Evolutionary conservation across 2,113 vertebrate species (phyloP), one percentile per base, ranked within the genome.

Genomic region (Leiothrix lutea): DNA sequence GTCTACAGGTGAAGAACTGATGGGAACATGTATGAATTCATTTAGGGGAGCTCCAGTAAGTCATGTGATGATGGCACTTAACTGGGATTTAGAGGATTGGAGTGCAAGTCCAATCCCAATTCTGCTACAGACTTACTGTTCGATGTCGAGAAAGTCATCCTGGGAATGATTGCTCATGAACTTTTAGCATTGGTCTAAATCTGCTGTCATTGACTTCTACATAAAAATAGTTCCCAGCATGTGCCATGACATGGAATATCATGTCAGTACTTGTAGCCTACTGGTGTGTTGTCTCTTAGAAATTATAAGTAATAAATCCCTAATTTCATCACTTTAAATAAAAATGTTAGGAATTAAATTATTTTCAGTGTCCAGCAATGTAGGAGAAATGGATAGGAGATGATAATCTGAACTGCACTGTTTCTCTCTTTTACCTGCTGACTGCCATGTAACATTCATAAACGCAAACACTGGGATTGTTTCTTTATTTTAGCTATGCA

Each of bases 21-120:
- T 94, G 71, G 90, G 85, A 96, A 97, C 79, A 91, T 77, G 17
- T 44, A 58, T 83, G 70, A 94, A 96, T 96, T 86, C 7, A 93
- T 90, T 90, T 86, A 89, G 53, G 13, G 73, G 42, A 83, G 38
- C 71, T 90, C 71, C 95, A 73, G 95, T 87, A 96, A 94, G 90
- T 96, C 95, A 95, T 77, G 90, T 95, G 94, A 83, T 83, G 31
- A 83, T 77, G 81, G 71, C 60, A 96, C 74, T 95, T 92, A 96
- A 31, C 38, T 73, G 60, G 85, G 85, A 91, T 91, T 89, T 94
- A 95, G 74, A 47, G 62, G 80, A 64, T 77, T 20, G 81, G 66
- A 85, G 35, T 36, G 56, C 42, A 83, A 70, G 24, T 93, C 81
- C 45, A 90, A 9, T 69, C 42, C 80, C 50, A 54, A 13, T 85